These are phyloP conservation scores for Chrysoperla carnea DNA, from an alignment of 1,140 invertebrate genomes.

Conservation along the genomic window DNA sequence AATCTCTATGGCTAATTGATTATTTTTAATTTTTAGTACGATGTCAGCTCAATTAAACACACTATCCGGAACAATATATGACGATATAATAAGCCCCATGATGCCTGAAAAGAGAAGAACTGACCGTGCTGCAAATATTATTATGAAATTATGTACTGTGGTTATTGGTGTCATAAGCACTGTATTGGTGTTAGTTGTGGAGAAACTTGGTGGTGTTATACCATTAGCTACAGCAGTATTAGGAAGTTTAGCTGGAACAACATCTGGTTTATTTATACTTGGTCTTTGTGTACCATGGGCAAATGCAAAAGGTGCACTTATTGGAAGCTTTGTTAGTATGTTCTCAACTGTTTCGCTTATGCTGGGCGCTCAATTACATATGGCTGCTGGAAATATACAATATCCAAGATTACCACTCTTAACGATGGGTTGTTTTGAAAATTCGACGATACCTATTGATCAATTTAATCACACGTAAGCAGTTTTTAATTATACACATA, in stretches of 20 bases:
- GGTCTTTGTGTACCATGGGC: slow-evolving; percentile 50
- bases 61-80: slow-evolving; percentile 41
- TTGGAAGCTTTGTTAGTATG: slow-evolving; percentile 27
- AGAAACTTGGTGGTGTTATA: slow-evolving; percentile 37
- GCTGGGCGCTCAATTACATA: slow-evolving; percentile 30
- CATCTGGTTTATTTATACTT: slow-evolving; percentile 44
- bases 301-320: slow-evolving; percentile 33
- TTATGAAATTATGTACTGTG: slow-evolving; percentile 36
- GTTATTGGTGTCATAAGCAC: slow-evolving; percentile 34
- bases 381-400: slow-evolving; percentile 16
- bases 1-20: no score
- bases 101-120: slow-evolving; percentile 24
- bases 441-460: no score
- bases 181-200: slow-evolving; percentile 38
- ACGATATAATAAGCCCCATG: slow-evolving; percentile 36
- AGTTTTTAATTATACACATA: no score
- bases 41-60: slow-evolving; percentile 46
- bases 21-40: slow-evolving; percentile 26
- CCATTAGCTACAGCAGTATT: slow-evolving; percentile 40
- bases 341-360: slow-evolving; percentile 34
- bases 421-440: slow-evolving; percentile 5
- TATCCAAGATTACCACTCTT: slow-evolving; percentile 17
- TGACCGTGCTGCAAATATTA: slow-evolving; percentile 20
- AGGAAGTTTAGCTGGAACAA: slow-evolving; percentile 41
- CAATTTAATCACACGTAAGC: no score